Conservation (phyloP, 2,888 invertebrate species). For the Hylaea fasciaria region DNA sequence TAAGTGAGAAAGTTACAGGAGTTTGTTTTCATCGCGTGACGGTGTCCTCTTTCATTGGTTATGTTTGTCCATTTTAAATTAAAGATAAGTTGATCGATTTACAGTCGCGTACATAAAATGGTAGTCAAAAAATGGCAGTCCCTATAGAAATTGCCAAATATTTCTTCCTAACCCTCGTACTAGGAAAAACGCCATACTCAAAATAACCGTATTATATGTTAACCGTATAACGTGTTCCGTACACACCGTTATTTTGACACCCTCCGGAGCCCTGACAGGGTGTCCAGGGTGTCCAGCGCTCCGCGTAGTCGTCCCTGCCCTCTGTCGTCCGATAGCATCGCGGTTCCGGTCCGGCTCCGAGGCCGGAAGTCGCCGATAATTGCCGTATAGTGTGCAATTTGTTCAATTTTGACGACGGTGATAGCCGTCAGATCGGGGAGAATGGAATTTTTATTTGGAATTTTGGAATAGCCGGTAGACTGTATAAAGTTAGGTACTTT, state of each 20-base stretch:
- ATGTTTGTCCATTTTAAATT: too few species aligned
- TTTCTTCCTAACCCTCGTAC: too few species aligned
- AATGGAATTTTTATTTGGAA: too few species aligned
- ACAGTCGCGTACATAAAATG: too few species aligned
- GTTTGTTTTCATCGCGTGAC: too few species aligned
- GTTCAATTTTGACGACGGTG: constrained; percentile 14
- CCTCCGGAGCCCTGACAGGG: constrained; percentile 6
- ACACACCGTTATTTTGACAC: constrained; percentile 13
- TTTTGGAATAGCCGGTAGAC: too few species aligned
- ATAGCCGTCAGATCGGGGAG: constrained; percentile 2
- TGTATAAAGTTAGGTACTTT: too few species aligned
- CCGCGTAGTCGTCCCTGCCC: constrained; percentile 12
- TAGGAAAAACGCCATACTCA: neutral
- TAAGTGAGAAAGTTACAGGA: neutral
- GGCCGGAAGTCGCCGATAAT: constrained; percentile 31
- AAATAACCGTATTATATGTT: constrained; percentile 5
- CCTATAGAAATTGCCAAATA: too few species aligned
- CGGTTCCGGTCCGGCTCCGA: constrained; percentile 26
- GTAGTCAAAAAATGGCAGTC: too few species aligned
- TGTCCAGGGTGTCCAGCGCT: neutral
- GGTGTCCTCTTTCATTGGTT: too few species aligned
- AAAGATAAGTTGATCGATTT: too few species aligned
- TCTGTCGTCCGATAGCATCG: constrained; percentile 13
- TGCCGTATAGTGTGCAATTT: constrained; percentile 25
- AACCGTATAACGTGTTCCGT: too few species aligned